These are phyloP conservation scores for Prunella himalayana DNA, from an alignment of 2,113 vertebrate genomes.

Conservation along the genomic window DNA sequence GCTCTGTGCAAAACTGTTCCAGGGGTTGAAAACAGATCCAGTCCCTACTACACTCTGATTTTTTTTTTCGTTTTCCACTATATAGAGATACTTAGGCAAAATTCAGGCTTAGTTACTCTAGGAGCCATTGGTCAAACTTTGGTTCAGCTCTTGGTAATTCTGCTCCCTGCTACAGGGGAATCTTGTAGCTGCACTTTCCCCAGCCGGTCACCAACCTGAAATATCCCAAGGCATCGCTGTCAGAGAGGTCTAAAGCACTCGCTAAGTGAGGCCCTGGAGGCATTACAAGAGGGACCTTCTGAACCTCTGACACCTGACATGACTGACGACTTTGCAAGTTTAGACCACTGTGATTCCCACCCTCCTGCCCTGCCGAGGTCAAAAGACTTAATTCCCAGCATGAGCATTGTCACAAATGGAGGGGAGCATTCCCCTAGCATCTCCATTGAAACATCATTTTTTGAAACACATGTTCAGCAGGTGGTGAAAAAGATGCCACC, in stretches of 20 bases:
- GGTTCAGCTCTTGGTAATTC: neutral
- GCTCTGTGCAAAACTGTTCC: neutral
- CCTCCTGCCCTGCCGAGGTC: neutral
- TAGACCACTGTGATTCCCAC: neutral
- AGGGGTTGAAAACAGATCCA: neutral
- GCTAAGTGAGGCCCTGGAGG: neutral
- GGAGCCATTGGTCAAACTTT: neutral
- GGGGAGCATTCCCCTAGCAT: neutral
- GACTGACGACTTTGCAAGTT: neutral
- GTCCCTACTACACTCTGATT: neutral
- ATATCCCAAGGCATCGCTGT: neutral
- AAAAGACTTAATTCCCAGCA: neutral
- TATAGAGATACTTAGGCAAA: neutral
- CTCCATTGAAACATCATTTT: neutral
- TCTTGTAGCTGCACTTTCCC: neutral
- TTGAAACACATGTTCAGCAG: rapidly evolving
- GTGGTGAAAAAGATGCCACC: neutral
- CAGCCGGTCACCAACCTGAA: neutral
- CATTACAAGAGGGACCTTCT: neutral
- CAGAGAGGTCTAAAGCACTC: neutral
- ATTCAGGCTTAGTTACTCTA: neutral
- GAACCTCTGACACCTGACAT: neutral
- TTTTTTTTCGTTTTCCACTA: neutral
- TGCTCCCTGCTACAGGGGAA: neutral
- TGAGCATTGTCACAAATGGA: neutral